Evolutionary conservation across 2,113 vertebrate species (phyloP).

Genomic region (Pseudorasbora parva): DNA sequence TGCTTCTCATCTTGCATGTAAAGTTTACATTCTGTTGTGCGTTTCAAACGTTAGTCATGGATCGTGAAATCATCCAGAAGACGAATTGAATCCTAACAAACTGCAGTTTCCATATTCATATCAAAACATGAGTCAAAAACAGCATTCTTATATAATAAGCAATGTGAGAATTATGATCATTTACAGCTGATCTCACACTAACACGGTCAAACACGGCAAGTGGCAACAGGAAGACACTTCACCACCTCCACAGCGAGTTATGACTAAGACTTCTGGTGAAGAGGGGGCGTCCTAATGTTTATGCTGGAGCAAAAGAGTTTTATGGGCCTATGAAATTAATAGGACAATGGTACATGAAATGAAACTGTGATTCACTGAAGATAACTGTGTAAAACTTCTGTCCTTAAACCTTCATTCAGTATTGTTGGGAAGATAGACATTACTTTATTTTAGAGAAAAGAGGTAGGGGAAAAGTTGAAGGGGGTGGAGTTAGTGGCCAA

Average conservation of each 20-base stretch:
- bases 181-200: background rate
- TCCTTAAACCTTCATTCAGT: background rate
- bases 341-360: background rate
- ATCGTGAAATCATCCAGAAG: background rate
- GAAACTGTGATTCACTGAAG: background rate
- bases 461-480: no score
- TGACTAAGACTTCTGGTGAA: constrained; percentile 80
- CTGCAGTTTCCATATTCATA: background rate
- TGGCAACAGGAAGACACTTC: constrained; percentile 66
- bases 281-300: constrained; percentile 73
- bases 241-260: constrained; percentile 71
- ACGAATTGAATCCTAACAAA: background rate
- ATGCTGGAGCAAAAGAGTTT: constrained; percentile 67
- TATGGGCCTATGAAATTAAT: constrained; percentile 53
- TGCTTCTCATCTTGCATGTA: background rate
- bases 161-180: constrained; percentile 1
- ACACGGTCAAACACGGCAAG: constrained; percentile 58
- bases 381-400: background rate
- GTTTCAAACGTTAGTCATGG: background rate
- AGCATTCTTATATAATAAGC: background rate
- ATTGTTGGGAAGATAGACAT: background rate
- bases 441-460: background rate
- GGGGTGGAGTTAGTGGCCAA: background rate
- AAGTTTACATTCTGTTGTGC: background rate
- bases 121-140: constrained; percentile 3